phyloP scores from a whole-genome alignment of 2,888 invertebrate species.

The Habroteleia sp. region DNA sequence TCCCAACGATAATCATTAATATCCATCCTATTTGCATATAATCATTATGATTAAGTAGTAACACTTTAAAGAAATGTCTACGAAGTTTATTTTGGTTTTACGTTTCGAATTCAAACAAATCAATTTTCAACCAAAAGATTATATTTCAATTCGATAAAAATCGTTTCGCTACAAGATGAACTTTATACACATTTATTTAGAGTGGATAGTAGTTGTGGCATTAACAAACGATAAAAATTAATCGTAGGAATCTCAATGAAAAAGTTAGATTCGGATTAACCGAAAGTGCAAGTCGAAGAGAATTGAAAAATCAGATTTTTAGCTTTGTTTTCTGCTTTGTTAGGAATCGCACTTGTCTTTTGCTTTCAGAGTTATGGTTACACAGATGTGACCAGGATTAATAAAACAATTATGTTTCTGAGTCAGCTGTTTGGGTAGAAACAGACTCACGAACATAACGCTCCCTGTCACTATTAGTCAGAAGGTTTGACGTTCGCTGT shows the following conservation, averaged over 20 bases:
- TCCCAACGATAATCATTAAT: slow-evolving; percentile 29
- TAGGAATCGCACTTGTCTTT: slow-evolving; percentile 31
- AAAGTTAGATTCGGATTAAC: slow-evolving; percentile 36
- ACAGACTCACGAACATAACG: slow-evolving; percentile 17
- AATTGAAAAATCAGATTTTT: slow-evolving; percentile 65
- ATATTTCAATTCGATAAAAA: too few relatives aligned
- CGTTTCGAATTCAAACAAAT: too few relatives aligned
- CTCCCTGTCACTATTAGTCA: slow-evolving; percentile 12
- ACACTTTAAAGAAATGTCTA: too few relatives aligned
- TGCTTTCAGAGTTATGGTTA: slow-evolving; percentile 6
- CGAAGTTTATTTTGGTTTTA: too few relatives aligned
- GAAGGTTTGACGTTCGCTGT: slow-evolving; percentile 73
- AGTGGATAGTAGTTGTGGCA: slow-evolving; percentile 1
- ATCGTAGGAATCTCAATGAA: slow-evolving; percentile 35
- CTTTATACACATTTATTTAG: too few relatives aligned
- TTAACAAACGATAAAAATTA: slow-evolving; percentile 16
- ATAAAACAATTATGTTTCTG: slow-evolving; percentile 48
- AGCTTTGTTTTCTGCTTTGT: slow-evolving; percentile 13
- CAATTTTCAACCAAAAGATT: too few relatives aligned
- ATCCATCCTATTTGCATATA: too few relatives aligned
- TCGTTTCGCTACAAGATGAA: too few relatives aligned
- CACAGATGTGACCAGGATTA: not conserved
- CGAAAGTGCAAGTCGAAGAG: slow-evolving; percentile 69
- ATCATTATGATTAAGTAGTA: too few relatives aligned
- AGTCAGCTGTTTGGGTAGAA: slow-evolving; percentile 16